phyloP scores from a whole-genome alignment of 2,113 vertebrate species.

The Barnardius zonarius region DNA sequence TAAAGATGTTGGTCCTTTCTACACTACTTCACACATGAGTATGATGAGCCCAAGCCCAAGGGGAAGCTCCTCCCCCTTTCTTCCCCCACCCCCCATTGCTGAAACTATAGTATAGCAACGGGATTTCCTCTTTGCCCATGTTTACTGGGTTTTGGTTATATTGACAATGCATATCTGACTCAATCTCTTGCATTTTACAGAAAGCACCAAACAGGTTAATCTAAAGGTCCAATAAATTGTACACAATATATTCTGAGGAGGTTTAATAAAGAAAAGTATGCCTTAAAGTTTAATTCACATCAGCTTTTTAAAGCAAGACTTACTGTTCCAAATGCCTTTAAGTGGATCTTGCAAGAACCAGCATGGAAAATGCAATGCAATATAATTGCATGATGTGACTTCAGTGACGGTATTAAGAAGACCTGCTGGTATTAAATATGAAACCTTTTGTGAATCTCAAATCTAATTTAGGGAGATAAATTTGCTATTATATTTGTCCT shows the following conservation, averaged over 20 bases:
- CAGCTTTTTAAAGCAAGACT: not conserved
- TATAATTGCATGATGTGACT: not conserved
- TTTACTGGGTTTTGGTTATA: not conserved
- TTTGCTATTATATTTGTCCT: not conserved
- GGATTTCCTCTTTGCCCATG: not conserved
- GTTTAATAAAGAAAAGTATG: constrained; percentile 23
- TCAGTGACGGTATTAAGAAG: not conserved
- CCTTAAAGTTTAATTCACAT: constrained; percentile 23
- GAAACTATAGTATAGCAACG: not conserved
- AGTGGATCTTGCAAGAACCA: not conserved
- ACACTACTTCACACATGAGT: fast-evolving
- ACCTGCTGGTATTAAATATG: not conserved
- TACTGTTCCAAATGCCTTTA: not conserved
- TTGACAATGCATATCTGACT: not conserved
- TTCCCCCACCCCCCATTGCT: not conserved
- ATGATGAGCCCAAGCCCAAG: not conserved
- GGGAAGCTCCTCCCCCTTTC: not conserved
- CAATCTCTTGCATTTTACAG: not conserved
- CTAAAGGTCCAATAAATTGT: not conserved
- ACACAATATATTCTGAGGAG: not conserved
- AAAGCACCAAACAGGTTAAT: not conserved
- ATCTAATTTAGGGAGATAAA: not conserved
- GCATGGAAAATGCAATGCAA: not conserved
- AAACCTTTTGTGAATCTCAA: not conserved
- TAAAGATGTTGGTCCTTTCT: not conserved